Base-by-base conservation (phyloP, 2,113 vertebrate species). In the Trinectes maculatus region DNA sequence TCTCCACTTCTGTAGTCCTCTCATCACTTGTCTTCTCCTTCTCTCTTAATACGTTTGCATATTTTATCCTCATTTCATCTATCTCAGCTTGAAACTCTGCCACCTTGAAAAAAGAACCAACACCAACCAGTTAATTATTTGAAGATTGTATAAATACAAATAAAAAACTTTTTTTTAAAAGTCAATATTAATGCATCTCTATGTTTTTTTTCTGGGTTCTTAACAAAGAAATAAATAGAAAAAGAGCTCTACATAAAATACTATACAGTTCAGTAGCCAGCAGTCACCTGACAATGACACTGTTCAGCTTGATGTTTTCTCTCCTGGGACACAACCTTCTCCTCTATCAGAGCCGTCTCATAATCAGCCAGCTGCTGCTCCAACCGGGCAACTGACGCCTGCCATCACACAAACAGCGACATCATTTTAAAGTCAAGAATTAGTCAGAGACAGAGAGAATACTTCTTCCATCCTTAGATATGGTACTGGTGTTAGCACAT, bases 271-370 rank as follows among this genome's bases (percentile, higher is more conserved):
- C n/a, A n/a, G n/a, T 8, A 21, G 37, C 18, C 6, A 42, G 39
- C 22, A 13, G n/a, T 25, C 48, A 95, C 96, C 95, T 96, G 92
- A 64, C 40, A 77, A 79, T 89, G 92, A 66, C 44, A 86, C 3
- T 87, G 82, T 65, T 94, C 90, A 34, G 80, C 67, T 44, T 94
- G 80, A 4, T 70, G 63, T 79, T 92, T 89, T 61, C 90, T 92
- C 49, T 91, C 85, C 46, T 93, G 88, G 47, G 87, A 91, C 56
- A 92, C 53, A 53, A 90, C 75, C 73, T 85, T 92, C 26, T 95
- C 89, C 24, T 87, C 85, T 44, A 84, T 31, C 8, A 95, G 85
- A 11, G 94, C 90, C 12, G 89, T 84, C 83, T 93, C 88, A 68
- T 85, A 85, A 47, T 86, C 87, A 48, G 74, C 39, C 58, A 91